phyloP scores from a whole-genome alignment of 1,140 invertebrate species.

The Ephestia elutella region DNA sequence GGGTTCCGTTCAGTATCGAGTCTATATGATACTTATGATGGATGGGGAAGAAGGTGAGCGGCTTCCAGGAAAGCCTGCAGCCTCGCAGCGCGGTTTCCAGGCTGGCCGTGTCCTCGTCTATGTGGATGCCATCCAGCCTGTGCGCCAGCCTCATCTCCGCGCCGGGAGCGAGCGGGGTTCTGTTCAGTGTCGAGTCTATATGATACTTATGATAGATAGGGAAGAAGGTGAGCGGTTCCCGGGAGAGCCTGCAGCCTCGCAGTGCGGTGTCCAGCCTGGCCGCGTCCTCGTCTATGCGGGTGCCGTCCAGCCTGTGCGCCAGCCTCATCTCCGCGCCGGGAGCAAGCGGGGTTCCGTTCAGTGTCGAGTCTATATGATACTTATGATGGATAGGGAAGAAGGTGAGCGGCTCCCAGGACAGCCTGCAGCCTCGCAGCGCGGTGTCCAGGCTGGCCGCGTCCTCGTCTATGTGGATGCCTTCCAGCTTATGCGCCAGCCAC shows the following conservation, averaged over 20 bases:
- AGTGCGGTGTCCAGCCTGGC: conserved; percentile 22
- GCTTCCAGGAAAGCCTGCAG: conserved; percentile 27
- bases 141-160: too few species aligned
- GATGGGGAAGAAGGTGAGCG: conserved; percentile 34
- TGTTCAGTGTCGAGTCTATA: too few species aligned
- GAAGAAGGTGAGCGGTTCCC: conserved; percentile 34
- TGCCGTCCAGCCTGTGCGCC: conserved; percentile 14
- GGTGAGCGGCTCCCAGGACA: conserved; percentile 24
- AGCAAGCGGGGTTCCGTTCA: conserved; percentile 44
- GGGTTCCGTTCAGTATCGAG: too few species aligned
- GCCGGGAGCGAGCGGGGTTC: too few species aligned
- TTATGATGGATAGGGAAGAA: conserved; percentile 46
- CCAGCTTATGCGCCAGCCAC: conserved; percentile 24
- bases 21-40: conserved; percentile 51
- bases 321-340: conserved; percentile 39
- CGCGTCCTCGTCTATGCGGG: conserved; percentile 28
- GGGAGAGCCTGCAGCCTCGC: conserved; percentile 27
- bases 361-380: conserved; percentile 37
- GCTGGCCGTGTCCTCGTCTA: conserved; percentile 23
- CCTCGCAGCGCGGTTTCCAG: conserved; percentile 26
- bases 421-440: conserved; percentile 27
- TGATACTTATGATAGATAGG: conserved; percentile 44
- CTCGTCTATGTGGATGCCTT: conserved; percentile 22
- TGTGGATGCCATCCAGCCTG: conserved; percentile 18
- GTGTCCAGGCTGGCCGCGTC: conserved; percentile 25